A percentile compares a stretch with the other conserved stretches of the same genome.
phyloP scores from a whole-genome alignment of 64 coral and sea anemone species.

The Actinia equina region DNA sequence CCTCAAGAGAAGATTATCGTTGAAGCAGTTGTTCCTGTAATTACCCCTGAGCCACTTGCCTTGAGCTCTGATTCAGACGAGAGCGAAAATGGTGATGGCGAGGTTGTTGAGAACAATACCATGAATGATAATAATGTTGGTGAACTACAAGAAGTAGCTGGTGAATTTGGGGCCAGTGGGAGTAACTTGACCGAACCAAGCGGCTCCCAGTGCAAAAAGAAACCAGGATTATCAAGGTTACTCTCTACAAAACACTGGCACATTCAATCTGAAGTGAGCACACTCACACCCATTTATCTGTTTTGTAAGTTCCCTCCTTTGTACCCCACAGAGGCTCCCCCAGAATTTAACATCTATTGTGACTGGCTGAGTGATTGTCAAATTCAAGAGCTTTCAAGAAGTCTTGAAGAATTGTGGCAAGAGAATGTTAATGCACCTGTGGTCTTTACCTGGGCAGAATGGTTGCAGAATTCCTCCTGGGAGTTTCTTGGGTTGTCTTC shows the following conservation, averaged over 20 bases:
- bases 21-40: slow-evolving; percentile 64
- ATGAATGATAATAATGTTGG: not conserved
- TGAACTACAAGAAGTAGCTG: not conserved
- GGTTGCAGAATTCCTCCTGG: slow-evolving; percentile 59
- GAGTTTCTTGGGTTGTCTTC: slow-evolving; percentile 41
- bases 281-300: slow-evolving; percentile 49
- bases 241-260: slow-evolving; percentile 53
- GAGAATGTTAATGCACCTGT: slow-evolving; percentile 52
- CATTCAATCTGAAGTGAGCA: slow-evolving; percentile 26
- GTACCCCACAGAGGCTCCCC: slow-evolving; percentile 59
- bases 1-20: slow-evolving; percentile 55
- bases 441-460: slow-evolving; percentile 80
- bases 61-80: not conserved
- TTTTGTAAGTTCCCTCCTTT: slow-evolving; percentile 46
- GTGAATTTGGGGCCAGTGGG: not conserved
- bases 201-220: not conserved
- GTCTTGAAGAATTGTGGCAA: slow-evolving; percentile 43
- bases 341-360: slow-evolving; percentile 63
- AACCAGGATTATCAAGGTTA: slow-evolving; percentile 36
- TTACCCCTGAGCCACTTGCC: not conserved
- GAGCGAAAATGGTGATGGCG: not conserved
- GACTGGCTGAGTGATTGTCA: slow-evolving; percentile 59
- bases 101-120: not conserved
- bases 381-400: slow-evolving; percentile 29
- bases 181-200: not conserved